Conservation (phyloP, 2,113 vertebrate species). For the Leucosticte australis region DNA sequence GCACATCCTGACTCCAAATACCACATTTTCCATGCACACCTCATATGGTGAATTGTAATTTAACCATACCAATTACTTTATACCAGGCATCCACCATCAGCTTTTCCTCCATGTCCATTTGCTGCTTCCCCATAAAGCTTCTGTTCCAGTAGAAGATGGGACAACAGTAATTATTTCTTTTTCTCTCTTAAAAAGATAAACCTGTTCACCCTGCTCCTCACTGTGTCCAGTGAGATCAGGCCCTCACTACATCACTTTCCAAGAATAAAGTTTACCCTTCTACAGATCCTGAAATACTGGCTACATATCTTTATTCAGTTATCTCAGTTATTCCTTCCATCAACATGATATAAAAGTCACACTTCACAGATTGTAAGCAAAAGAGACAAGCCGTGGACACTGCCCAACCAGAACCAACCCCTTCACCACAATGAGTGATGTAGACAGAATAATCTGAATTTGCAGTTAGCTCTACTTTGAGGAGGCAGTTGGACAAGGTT, state of each 20-base stretch:
- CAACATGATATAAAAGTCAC: neutral
- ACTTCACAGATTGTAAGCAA: neutral
- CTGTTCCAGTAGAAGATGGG: neutral
- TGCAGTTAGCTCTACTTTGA: neutral
- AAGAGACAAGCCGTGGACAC: neutral
- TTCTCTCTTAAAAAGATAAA: neutral
- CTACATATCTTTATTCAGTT: neutral
- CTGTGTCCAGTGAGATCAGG: neutral
- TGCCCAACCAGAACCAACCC: fast-evolving
- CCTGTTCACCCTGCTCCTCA: neutral
- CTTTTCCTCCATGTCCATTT: neutral
- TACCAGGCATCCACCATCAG: neutral
- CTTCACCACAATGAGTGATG: neutral
- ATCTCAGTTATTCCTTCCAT: neutral
- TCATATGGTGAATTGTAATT: neutral
- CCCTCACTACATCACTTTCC: neutral
- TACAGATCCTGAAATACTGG: neutral
- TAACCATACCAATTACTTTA: neutral
- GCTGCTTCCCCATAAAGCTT: neutral
- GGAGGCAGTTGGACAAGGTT: neutral
- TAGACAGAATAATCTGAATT: neutral
- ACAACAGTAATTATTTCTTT: neutral
- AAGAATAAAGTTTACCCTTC: neutral
- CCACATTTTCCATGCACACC: neutral
- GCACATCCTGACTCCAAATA: neutral